Base-by-base conservation (phyloP, 2,797 vertebrate genomes). In the Scolopax rusticola region DNA sequence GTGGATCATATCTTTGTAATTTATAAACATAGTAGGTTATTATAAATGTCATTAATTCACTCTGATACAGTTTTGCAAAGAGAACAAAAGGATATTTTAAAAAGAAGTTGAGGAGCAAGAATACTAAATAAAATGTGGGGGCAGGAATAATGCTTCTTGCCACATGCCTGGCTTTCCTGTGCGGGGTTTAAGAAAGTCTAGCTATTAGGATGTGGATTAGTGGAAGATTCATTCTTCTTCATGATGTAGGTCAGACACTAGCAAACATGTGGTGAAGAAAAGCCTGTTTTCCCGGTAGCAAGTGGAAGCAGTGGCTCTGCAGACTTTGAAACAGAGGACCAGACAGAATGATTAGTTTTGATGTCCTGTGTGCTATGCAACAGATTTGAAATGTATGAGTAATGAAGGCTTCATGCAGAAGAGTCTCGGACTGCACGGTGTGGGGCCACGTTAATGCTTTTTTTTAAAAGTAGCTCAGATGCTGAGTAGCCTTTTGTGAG, bases 141-240 rank as follows among this genome's bases (percentile, higher is more conserved):
- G 84, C 33, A 94, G 86, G 43, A 91, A 93, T 74, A 96, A 82
- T 40, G 19, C 80, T 96, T 83, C 84, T 91, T 97, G 94, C 98
- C 98, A 97, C 96, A 97, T 98, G 98, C 95, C 94, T 98, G 92
- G 79, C 98, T 98, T 98, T 97, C 96, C 97, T 96, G 96, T 97
- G 97, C 93, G 63, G 95, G 96, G 94, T 96, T 98, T 97, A 96
- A 97, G 95, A 93, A 97, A 96, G 86, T 96, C 96, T 96, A 75
- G 93, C 97, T 98, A 94, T 98, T 98, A 98, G 97, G 97, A 90
- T 98, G 82, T 97, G 91, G 98, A 98, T 98, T 98, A 98, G 97
- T 79, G 82, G 94, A 92, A 96, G 97, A 93, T 95, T 97, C 90
- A 76, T 97, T 98, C 94, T 93, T 96, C 89, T 93, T 94, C 74